Evolutionary conservation across 2,113 vertebrate species (phyloP), one percentile per base, ranked within the genome.

Genomic region (Urocolius indicus): DNA sequence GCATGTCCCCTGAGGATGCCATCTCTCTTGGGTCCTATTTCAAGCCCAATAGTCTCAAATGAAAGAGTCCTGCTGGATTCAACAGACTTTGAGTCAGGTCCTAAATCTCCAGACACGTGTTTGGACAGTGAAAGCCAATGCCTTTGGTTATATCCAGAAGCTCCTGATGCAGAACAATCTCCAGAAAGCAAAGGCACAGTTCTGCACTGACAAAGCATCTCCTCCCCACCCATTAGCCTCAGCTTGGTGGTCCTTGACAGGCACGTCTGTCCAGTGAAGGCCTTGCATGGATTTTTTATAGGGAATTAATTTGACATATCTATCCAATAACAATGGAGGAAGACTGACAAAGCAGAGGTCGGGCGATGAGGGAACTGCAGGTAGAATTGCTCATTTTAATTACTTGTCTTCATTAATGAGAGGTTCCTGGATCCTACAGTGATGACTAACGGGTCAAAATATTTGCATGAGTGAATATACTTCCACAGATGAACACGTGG

Each of bases 331-430:
- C 27, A 71, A 78, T 19, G 72, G 55, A 84, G 76, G 73, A 73
- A 73, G 65, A 80, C 82, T 69, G 61, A 68, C 66, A 84, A 86
- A 92, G 89, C 43, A 89, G 65, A 84, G 78, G 71, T 87, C 84
- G 92, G 63, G 74, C 24, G 55, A 23, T 32, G 55, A 52, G 83
- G 79, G 93, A 73, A 83, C 3, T 73, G 61, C 45, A 89, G 76
- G 76, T 73, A 36, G 51, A 94, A 94, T 7, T 61, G 48, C 51
- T 94, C 62, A 74, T 77, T 86, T 93, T 89, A 96, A 93, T 96
- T 95, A 91, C 80, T 89, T 85, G 32, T 90, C 87, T 90, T 93
- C 87, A 78, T 95, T 96, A 95, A 93, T 36, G 29, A 49, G 79
- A 93, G 75, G 66, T 69, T 93, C 59, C 57, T 66, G 49, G 67